phyloP scores from a whole-genome alignment of 2,888 invertebrate genomes.

The Troides helena region DNA sequence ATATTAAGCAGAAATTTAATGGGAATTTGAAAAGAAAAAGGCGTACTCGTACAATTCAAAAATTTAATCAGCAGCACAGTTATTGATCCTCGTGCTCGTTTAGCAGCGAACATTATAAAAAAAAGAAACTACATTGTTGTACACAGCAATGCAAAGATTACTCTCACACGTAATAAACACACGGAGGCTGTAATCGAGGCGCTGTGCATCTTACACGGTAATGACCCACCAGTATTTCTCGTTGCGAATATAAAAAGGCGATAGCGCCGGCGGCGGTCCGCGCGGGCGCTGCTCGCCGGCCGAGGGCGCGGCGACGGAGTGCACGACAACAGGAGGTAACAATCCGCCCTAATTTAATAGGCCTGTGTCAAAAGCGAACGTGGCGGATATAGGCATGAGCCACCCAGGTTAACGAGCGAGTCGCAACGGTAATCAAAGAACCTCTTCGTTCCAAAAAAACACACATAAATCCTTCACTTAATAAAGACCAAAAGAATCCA shows the following conservation, averaged over 20 bases:
- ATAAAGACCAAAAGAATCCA: no score
- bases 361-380: slow-evolving; percentile 23
- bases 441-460: neutral
- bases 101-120: no score
- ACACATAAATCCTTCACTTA: neutral
- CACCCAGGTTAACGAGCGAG: slow-evolving; percentile 14
- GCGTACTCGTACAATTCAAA: no score
- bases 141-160: neutral
- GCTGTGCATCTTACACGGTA: slow-evolving; percentile 36
- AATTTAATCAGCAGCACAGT: no score
- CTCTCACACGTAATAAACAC: neutral
- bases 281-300: slow-evolving; percentile 53
- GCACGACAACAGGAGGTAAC: slow-evolving; percentile 6
- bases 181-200: slow-evolving; percentile 25
- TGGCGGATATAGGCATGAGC: slow-evolving; percentile 27
- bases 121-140: neutral
- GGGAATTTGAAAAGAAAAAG: no score
- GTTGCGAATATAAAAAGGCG: slow-evolving; percentile 52
- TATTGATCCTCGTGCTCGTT: no score
- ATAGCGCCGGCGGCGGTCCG: slow-evolving; percentile 56
- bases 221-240: slow-evolving; percentile 49
- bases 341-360: slow-evolving; percentile 19
- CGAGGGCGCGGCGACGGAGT: slow-evolving; percentile 23
- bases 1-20: no score
- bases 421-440: slow-evolving; percentile 14